These are phyloP conservation scores for Heterodera schachtii DNA, from an alignment of 1,140 invertebrate species.

Conservation along the genomic window DNA sequence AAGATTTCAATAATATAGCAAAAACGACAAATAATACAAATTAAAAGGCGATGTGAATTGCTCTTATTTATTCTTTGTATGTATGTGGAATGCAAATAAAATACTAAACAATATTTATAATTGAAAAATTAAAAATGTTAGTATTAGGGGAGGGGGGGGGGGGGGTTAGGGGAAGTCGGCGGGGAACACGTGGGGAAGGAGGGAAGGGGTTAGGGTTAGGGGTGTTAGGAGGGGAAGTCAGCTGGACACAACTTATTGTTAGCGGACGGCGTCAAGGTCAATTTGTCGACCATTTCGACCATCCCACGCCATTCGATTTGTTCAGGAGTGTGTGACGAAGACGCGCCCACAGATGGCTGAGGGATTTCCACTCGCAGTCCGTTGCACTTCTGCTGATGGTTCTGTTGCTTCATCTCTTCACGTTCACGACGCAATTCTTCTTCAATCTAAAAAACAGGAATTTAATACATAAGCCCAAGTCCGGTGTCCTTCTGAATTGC, in stretches of 20 bases:
- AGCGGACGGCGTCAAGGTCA: neutral
- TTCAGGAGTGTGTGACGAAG: neutral
- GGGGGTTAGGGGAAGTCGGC: neutral
- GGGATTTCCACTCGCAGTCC: neutral
- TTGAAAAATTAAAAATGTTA: neutral
- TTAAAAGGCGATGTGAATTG: neutral
- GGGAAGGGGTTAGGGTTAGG: neutral
- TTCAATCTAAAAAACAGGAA: neutral
- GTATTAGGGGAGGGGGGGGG: neutral
- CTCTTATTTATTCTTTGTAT: neutral
- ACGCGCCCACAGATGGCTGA: neutral
- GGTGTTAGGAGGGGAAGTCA: neutral
- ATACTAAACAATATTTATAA: neutral
- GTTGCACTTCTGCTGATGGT: neutral
- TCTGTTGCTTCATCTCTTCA: neutral
- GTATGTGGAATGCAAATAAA: too few relatives aligned
- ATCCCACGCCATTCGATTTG: neutral
- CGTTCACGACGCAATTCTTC: constrained; percentile 3
- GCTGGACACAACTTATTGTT: neutral
- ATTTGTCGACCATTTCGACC: constrained; percentile 5
- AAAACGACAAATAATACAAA: neutral
- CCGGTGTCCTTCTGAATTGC: too few relatives aligned
- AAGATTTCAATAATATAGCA: too few relatives aligned
- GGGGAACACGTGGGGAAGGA: neutral
- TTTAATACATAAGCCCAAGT: neutral